Conservation (phyloP, 2,797 vertebrate genomes). For the Ficedula albicollis region DNA sequence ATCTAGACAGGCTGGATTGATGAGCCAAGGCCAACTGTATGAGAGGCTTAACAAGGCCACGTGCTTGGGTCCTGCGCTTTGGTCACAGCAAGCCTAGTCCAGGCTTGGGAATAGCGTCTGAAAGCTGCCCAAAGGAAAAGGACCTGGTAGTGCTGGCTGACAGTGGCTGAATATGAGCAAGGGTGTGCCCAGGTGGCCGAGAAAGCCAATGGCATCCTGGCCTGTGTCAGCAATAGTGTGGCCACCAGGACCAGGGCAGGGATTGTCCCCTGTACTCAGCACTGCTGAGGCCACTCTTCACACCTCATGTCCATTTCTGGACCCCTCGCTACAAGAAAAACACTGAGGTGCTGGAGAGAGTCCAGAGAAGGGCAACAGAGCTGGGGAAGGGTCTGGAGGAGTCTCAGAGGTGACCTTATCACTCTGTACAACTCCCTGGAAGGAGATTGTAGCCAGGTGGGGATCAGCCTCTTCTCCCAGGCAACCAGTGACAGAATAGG, state of each 20-base stretch:
- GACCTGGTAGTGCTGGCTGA: no score
- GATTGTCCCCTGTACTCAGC: background rate
- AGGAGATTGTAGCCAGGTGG: background rate
- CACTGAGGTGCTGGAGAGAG: background rate
- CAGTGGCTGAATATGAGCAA: background rate
- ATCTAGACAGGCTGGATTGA: background rate
- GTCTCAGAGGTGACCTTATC: background rate
- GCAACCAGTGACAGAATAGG: background rate
- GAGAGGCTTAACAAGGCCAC: background rate
- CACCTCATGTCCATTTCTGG: background rate
- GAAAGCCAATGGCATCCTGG: background rate
- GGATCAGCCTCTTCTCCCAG: background rate
- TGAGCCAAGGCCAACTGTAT: background rate
- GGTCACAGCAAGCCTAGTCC: background rate
- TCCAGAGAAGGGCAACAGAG: accelerated
- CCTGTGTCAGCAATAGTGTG: background rate
- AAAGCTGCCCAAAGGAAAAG: background rate
- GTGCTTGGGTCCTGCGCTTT: background rate
- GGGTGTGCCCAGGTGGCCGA: accelerated
- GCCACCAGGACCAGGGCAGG: background rate
- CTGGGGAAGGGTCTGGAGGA: background rate
- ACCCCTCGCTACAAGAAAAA: background rate
- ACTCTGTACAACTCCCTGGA: background rate
- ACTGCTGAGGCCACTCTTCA: background rate
- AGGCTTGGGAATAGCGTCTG: background rate